These are phyloP conservation scores for Lasioglossum lativentre DNA, from an alignment of 2,888 invertebrate genomes.

Conservation along the genomic window DNA sequence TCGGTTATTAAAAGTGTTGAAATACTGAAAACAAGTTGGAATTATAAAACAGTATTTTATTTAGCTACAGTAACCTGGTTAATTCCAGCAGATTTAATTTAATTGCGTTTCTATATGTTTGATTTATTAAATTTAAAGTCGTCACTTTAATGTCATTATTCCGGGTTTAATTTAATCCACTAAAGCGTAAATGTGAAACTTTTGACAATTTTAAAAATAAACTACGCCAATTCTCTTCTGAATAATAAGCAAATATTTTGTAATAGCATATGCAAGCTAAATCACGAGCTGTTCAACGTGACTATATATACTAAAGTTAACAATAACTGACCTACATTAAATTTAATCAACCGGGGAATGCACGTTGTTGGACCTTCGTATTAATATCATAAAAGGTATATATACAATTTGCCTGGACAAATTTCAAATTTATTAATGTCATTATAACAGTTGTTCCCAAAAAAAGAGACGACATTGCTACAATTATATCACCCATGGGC, in stretches of 20 bases:
- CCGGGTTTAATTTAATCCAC: no score
- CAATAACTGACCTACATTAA: slow-evolving; percentile 6
- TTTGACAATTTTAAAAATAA: neutral
- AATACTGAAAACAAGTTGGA: no score
- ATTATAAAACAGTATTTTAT: no score
- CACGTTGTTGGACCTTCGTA: neutral
- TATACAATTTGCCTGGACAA: neutral
- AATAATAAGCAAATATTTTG: neutral
- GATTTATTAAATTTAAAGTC: no score
- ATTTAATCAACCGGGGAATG: neutral
- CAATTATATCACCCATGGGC: no score
- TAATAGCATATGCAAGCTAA: neutral
- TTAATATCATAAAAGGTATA: neutral
- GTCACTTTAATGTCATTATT: no score
- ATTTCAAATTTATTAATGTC: neutral
- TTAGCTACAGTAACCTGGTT: no score
- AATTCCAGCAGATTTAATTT: no score
- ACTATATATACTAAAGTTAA: neutral
- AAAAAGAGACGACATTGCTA: no score
- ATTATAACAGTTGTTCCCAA: neutral
- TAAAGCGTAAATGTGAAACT: neutral
- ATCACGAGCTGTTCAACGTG: neutral
- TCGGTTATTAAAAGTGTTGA: no score
- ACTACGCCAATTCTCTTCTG: neutral
- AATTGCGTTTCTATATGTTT: no score